phyloP scores from a whole-genome alignment of 2,797 vertebrate genomes.

The Sebastolobus altivelis region DNA sequence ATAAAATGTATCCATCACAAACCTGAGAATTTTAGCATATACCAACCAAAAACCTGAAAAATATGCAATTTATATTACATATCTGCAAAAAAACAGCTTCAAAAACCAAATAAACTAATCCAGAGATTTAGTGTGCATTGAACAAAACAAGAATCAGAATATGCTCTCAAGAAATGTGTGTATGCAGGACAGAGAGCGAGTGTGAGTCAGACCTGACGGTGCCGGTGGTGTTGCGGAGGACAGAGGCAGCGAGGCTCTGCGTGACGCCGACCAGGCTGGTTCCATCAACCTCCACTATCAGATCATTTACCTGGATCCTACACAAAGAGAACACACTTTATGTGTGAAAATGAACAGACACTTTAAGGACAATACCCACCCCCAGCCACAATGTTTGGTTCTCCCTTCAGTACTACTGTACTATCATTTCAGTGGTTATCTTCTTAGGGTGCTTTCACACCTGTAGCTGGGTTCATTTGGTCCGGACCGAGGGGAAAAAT shows the following conservation, averaged over 20 bases:
- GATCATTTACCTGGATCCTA: constrained; percentile 97
- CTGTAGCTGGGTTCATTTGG: no score
- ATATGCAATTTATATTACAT: constrained; percentile 10
- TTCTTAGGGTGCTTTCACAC: no score
- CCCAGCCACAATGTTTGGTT: background rate
- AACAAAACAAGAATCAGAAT: background rate
- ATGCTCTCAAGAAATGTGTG: background rate
- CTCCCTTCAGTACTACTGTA: background rate
- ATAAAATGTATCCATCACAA: constrained; percentile 1
- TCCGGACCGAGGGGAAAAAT: no score
- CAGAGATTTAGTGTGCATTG: background rate
- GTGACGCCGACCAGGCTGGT: constrained; percentile 97
- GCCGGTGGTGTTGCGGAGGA: constrained; percentile 95
- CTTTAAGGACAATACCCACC: background rate
- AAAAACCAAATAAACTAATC: background rate
- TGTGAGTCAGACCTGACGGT: constrained; percentile 87
- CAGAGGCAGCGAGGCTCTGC: constrained; percentile 94
- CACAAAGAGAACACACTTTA: constrained; percentile 2
- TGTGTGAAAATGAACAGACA: background rate
- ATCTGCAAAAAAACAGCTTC: background rate
- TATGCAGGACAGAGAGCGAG: background rate
- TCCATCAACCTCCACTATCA: constrained; percentile 96
- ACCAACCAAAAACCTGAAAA: constrained; percentile 30
- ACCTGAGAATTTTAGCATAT: constrained; percentile 12
- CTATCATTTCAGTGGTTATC: background rate